A percentile compares a stretch with the other conserved stretches of the same genome.
These are phyloP conservation scores for Automeris io DNA, from an alignment of 2,888 invertebrate species.

Conservation along the genomic window DNA sequence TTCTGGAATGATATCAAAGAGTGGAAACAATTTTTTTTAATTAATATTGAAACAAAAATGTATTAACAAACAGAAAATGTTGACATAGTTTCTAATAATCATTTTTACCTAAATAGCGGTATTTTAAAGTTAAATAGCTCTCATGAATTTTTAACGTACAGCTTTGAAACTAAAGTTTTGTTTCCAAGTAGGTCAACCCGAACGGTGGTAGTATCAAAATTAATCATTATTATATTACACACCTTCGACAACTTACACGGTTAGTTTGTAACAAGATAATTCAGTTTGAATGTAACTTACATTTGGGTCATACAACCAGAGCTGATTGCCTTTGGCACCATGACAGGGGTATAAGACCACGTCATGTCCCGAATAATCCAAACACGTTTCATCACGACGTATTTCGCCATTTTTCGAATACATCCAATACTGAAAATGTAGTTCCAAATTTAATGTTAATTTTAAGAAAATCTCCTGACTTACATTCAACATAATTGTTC, in stretches of 20 bases:
- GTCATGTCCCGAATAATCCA: slow-evolving; percentile 96
- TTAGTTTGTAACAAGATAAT: not conserved
- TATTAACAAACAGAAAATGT: too few relatives aligned
- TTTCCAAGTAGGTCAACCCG: not conserved
- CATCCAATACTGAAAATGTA: slow-evolving; percentile 93
- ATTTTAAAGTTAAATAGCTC: too few relatives aligned
- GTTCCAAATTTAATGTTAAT: slow-evolving; percentile 7
- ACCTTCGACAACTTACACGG: not conserved
- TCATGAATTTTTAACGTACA: too few relatives aligned
- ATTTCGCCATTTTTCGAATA: slow-evolving; percentile 96
- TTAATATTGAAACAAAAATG: too few relatives aligned
- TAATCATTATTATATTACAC: not conserved
- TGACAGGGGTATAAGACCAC: slow-evolving; percentile 95
- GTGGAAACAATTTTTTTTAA: too few relatives aligned
- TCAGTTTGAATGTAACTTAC: slow-evolving; percentile 51
- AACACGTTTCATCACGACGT: slow-evolving; percentile 94
- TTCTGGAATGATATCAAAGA: too few relatives aligned
- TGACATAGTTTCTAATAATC: too few relatives aligned
- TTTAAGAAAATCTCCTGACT: slow-evolving; percentile 13
- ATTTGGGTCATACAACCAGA: slow-evolving; percentile 85
- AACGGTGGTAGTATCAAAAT: not conserved
- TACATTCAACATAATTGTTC: not conserved
- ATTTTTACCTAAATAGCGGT: too few relatives aligned
- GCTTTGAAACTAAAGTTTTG: too few relatives aligned
- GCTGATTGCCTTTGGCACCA: slow-evolving; percentile 95